Base-by-base conservation (phyloP, 2,797 vertebrate genomes). In the Decapterus maruadsi region DNA sequence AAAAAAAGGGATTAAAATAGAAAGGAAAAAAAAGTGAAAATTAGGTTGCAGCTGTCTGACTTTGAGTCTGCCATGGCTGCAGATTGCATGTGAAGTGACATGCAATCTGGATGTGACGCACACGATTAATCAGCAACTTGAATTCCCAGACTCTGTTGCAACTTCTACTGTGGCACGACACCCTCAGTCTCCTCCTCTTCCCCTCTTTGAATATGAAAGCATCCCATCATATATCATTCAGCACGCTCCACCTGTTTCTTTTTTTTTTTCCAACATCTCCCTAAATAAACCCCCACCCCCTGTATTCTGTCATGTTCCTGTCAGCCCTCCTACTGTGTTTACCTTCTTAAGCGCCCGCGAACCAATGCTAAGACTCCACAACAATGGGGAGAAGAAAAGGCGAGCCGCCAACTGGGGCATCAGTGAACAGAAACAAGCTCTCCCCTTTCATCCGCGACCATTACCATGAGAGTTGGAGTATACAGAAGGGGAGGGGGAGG, bases 191-290 rank as follows among this genome's bases (percentile, higher is more conserved):
- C 16, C 46, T 31, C 5, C 10, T 43, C 45, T 26, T 65, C 55
- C 42, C n/a, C 26, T 61, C 26, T 80, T 73, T 80, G n/a, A 62
- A 64, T 74, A 69, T 58, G 42, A 73, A 81, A 74, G 45, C 40
- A 55, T 53, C 55, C 48, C 19, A 74, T 82, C 78, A 89, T 82
- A 16, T 65, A 83, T 85, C 62, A 81, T 86, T 87, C 56, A 88
- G 77, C 55, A 54, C 45, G 53, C 59, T 48, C 46, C 55, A 71
- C 63, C 38, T 77, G 58, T 71, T 43, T 43, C 48, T 48, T 71
- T 65, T 22, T 63, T 65, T 68, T 69, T 68, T 57, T 34, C 31
- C 31, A n/a, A n/a, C 59, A 36, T 81, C 16, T 87, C 61, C 38
- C 45, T 61, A 71, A 68, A 80, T 79, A 75, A 63, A 54, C 68